A percentile compares a stretch with the other conserved stretches of the same genome.
Conservation (phyloP, 2,113 vertebrate species). For the Mystacornis crossleyi region DNA sequence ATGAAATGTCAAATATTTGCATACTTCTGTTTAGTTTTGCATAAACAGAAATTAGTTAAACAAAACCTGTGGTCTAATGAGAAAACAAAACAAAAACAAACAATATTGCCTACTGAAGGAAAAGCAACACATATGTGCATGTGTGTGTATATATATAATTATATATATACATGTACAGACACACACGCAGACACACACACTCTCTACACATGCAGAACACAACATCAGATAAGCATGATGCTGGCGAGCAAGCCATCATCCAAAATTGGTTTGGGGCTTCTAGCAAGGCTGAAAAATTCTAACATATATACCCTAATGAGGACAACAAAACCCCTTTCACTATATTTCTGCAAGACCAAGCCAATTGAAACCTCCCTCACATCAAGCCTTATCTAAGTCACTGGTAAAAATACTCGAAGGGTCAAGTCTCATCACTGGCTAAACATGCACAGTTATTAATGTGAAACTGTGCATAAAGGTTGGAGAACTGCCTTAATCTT, state of each 20-base stretch:
- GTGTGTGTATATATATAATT: slow-evolving; percentile 23
- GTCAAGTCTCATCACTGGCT: background rate
- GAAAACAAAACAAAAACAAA: slow-evolving; percentile 61
- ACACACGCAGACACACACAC: background rate
- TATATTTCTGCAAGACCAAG: background rate
- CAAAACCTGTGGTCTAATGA: slow-evolving; percentile 64
- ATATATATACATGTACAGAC: slow-evolving; percentile 38
- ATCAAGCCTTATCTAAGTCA: background rate
- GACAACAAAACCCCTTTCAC: background rate
- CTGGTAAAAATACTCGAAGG: background rate
- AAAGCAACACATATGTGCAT: slow-evolving; percentile 57
- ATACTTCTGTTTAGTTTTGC: slow-evolving; percentile 74
- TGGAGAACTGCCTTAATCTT: background rate
- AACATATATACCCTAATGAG: background rate
- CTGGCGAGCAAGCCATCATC: slow-evolving; percentile 28
- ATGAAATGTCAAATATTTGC: slow-evolving; percentile 69
- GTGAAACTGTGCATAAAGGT: background rate
- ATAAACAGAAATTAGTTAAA: slow-evolving; percentile 75
- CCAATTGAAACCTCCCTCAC: background rate
- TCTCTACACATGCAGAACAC: slow-evolving; percentile 34
- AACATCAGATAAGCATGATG: background rate
- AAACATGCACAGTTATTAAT: background rate
- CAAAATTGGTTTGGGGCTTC: background rate
- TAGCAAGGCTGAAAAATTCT: background rate
- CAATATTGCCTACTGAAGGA: slow-evolving; percentile 73